Evolutionary conservation across 2,113 vertebrate genomes (phyloP), one percentile per base, ranked within the genome.

Genomic region (Anguilla rostrata): DNA sequence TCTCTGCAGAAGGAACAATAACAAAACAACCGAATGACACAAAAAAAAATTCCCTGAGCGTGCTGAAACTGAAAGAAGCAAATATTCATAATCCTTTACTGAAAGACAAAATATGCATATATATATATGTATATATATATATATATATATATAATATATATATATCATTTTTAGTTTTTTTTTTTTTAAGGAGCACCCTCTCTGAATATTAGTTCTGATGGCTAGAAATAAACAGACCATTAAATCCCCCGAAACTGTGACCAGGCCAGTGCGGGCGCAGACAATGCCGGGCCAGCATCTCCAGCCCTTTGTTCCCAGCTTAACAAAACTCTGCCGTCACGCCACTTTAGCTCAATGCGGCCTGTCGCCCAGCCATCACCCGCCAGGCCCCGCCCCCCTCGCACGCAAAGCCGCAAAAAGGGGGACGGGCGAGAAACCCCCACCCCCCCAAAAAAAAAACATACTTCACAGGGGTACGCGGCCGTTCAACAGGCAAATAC

Each of bases 191-290:
- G 92, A 94, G 94, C 94, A 94, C 95, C 93, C 96, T 94, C 95
- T 96, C 89, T 90, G 94, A 96, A 95, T 96, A 96, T 96, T 96
- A 97, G 96, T 94, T 96, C 96, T 95, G 96, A 96, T 96, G 97
- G 96, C 95, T 95, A 96, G 95, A 96, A 97, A 97, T 97, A 98
- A 97, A 97, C 97, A 97, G 97, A 97, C 97, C 96, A 98, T 98
- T 97, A 97, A 98, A 98, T 98, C 97, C 96, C 95, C 96, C 96
- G 96, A 95, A 96, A 96, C 95, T 95, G 96, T 96, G 96, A 96
- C 96, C 96, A 95, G 95, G 94, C 95, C 95, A 94, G 94, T 95
- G 94, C 94, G 95, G 94, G 95, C 95, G 94, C 92, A 95, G 94
- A 94, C 93, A 95, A 95, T 95, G 94, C 95, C 94, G 96, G 95